These are phyloP conservation scores for Drosophila rellima DNA, from an alignment of 2,888 invertebrate genomes.

Conservation along the genomic window DNA sequence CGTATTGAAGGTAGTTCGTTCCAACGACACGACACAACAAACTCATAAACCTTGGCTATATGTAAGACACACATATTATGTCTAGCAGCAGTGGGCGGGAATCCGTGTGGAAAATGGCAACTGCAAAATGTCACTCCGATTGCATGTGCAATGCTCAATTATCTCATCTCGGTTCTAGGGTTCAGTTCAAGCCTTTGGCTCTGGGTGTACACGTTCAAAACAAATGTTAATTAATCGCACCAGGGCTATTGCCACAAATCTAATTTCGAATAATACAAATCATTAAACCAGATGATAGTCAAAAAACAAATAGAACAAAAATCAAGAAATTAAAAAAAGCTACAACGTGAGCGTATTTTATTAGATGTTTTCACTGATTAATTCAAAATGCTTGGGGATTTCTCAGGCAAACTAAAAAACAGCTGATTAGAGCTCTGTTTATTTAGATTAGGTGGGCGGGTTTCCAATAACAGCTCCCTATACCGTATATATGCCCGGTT, in stretches of 20 bases:
- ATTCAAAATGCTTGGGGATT: conserved; percentile 46
- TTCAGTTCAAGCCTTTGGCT: conserved; percentile 54
- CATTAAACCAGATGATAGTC: conserved; percentile 64
- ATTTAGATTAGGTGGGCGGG: conserved; percentile 54
- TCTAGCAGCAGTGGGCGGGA: conserved; percentile 12
- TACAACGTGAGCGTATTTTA: conserved; percentile 38
- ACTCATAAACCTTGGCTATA: conserved; percentile 61
- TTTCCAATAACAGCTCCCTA: conserved; percentile 37
- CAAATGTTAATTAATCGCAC: conserved; percentile 73
- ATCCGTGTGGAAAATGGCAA: conserved; percentile 9
- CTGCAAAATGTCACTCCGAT: conserved; percentile 45
- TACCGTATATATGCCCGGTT: conserved; percentile 24
- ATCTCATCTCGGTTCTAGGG: conserved; percentile 60
- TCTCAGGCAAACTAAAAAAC: conserved; percentile 30
- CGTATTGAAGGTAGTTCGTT: conserved; percentile 47
- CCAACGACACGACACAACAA: conserved; percentile 41
- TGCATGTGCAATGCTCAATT: conserved; percentile 56
- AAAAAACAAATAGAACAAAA: conserved; percentile 17
- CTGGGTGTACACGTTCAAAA: conserved; percentile 70
- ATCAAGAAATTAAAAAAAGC: conserved; percentile 20
- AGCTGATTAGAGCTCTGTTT: conserved; percentile 46
- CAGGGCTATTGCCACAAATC: conserved; percentile 58
- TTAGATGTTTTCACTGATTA: conserved; percentile 31
- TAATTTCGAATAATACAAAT: conserved; percentile 50
- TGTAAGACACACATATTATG: conserved; percentile 36